Base-by-base conservation (phyloP, 2,797 vertebrate species). In the Propithecus perrieri region DNA sequence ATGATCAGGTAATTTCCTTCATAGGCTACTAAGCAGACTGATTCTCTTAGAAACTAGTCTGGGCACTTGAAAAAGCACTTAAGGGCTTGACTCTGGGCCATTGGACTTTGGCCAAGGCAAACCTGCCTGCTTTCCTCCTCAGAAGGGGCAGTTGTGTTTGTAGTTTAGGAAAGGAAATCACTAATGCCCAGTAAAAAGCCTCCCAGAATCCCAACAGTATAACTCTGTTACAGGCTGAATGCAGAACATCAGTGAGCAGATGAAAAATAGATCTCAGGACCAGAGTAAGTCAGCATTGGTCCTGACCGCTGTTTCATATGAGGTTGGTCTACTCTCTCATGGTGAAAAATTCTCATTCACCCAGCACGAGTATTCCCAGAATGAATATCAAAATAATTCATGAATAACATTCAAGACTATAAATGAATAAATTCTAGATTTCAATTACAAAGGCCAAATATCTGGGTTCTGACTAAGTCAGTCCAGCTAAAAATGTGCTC, bases 61-160 rank as follows among this genome's bases (percentile, higher is more conserved):
- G 84, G 91, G 61, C 91, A 92, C 90, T 79, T 71, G 33, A 91
- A 92, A 97, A 97, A 96, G 59, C 65, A 97, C 91, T 95, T 22
- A 1, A 35, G n/a, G 75, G 80, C 69, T 95, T 98, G 97, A 98
- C 94, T 97, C 2, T 0, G 1, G 78, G 94, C 91, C 97, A 94
- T 8, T 83, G 79, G 65, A 89, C 48, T 74, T 69, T 38, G 38
- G 95, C 97, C 97, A 98, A 46, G 8, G 85, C 97, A 98, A 98
- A 98, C 91, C 94, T 90, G 79, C 81, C 97, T 96, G 84, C 79
- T 98, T 98, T 97, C 97, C 97, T 97, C 91, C 93, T 97, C 87
- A 89, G 96, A 96, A 97, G 61, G 8, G 61, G 95, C 90, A 95
- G 93, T 95, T 94, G 88, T 72, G 95, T 96, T 98, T 98, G 85